Conservation (phyloP, 2,888 invertebrate species). For the Hypomecis punctinalis region DNA sequence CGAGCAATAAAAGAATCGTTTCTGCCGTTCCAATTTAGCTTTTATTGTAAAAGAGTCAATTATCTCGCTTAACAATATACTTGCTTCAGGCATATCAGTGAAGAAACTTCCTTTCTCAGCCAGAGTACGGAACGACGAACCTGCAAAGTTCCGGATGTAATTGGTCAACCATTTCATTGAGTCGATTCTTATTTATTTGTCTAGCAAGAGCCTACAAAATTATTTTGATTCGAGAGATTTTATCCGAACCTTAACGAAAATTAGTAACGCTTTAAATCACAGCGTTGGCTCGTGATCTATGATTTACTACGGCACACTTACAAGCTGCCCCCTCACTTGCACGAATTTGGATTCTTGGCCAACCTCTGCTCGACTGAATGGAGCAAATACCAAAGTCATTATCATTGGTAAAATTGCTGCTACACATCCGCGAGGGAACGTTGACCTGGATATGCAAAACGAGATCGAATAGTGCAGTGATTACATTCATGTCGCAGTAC, state of each 20-base stretch:
- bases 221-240: neutral
- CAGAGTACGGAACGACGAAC: conserved; percentile 62
- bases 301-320: conserved; percentile 60
- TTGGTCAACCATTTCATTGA: conserved; percentile 44
- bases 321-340: conserved; percentile 46
- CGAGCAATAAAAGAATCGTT: neutral
- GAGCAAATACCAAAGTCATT: conserved; percentile 66
- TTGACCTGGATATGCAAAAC: conserved; percentile 59
- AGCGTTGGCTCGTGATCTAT: conserved; percentile 63
- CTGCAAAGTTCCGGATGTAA: conserved; percentile 44
- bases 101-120: conserved; percentile 60
- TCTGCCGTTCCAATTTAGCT: neutral
- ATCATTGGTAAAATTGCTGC: conserved; percentile 62
- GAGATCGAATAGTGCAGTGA: conserved; percentile 25
- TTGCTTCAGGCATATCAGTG: conserved; percentile 46
- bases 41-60: conserved; percentile 21
- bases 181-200: conserved; percentile 22
- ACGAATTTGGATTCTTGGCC: conserved; percentile 61
- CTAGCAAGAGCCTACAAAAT: neutral
- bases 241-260: conserved; percentile 41
- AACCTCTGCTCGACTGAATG: conserved; percentile 34
- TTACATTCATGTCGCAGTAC: conserved; percentile 41
- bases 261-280: conserved; percentile 39
- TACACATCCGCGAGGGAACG: conserved; percentile 67
- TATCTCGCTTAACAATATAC: no score